A percentile compares a stretch with the other conserved stretches of the same genome.
Evolutionary conservation across 2,888 invertebrate genomes (phyloP).

Genomic region (Sphinx pinastri): DNA sequence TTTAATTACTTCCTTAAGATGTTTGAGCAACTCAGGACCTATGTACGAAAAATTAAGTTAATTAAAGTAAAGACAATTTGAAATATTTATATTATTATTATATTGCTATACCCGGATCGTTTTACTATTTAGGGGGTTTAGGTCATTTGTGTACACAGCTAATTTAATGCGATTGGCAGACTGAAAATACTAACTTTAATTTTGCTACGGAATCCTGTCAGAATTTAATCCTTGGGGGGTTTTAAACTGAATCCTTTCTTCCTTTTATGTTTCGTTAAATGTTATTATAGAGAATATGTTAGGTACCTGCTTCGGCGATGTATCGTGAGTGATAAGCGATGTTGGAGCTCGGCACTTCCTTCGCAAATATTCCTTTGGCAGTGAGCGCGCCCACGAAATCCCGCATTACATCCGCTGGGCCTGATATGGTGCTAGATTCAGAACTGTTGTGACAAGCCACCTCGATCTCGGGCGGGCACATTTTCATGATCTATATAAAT

Average conservation of each 20-base stretch:
- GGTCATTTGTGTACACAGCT: too few species aligned
- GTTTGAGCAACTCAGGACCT: constrained; percentile 81
- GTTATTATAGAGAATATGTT: constrained; percentile 31
- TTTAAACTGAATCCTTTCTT: background rate
- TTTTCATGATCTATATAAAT: constrained; percentile 37
- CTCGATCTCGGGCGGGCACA: constrained; percentile 72
- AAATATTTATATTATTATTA: too few species aligned
- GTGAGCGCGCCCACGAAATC: constrained; percentile 78
- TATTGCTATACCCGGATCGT: too few species aligned
- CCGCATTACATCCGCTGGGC: constrained; percentile 85
- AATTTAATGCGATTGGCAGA: too few species aligned
- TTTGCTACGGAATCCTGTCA: background rate
- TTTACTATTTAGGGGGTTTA: background rate
- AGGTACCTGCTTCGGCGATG: constrained; percentile 84
- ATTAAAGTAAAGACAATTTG: too few species aligned
- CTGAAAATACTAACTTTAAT: too few species aligned
- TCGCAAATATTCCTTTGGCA: constrained; percentile 49
- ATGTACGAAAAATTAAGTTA: background rate
- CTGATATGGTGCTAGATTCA: constrained; percentile 90
- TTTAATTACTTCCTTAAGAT: constrained; percentile 84
- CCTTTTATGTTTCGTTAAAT: background rate
- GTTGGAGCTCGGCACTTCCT: constrained; percentile 85
- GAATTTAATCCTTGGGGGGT: background rate
- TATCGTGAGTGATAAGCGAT: constrained; percentile 94
- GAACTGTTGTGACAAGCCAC: constrained; percentile 91